These are phyloP conservation scores for Herminia tarsipennalis DNA, from an alignment of 2,888 invertebrate genomes.

Conservation along the genomic window DNA sequence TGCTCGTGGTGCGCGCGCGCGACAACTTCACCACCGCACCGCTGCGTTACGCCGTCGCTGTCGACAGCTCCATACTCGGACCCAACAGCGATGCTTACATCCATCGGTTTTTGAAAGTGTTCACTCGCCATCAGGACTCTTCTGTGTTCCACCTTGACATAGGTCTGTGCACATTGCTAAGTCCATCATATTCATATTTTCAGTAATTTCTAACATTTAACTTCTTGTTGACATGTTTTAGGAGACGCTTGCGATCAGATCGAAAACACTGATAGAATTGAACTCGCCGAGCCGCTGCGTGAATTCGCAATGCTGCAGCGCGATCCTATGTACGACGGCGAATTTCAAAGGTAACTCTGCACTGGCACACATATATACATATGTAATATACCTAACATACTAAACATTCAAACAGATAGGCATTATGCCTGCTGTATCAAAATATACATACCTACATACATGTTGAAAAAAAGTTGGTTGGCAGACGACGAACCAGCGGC, in stretches of 20 bases:
- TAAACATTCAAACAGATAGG: no score
- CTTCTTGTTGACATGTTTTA: slow-evolving; percentile 28
- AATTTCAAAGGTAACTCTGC: slow-evolving; percentile 45
- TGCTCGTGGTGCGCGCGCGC: slow-evolving; percentile 55
- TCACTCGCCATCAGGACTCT: slow-evolving; percentile 40
- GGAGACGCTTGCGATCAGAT: slow-evolving; percentile 59
- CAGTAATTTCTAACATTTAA: background rate
- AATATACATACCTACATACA: no score
- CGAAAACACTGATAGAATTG: slow-evolving; percentile 19
- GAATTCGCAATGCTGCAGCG: slow-evolving; percentile 66
- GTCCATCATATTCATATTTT: no score
- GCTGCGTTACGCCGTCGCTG: slow-evolving; percentile 64
- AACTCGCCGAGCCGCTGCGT: slow-evolving; percentile 65
- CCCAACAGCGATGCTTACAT: slow-evolving; percentile 64
- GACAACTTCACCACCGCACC: slow-evolving; percentile 55
- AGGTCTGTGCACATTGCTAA: slow-evolving; percentile 49
- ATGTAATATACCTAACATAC: no score
- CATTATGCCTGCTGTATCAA: no score
- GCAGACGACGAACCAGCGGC: no score
- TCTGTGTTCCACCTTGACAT: slow-evolving; percentile 54
- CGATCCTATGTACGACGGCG: slow-evolving; percentile 56
- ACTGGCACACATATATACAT: no score
- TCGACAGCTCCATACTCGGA: slow-evolving; percentile 75
- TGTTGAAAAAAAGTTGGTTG: no score
- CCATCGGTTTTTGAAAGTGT: slow-evolving; percentile 63